Evolutionary conservation across 2,888 invertebrate genomes (phyloP).

Genomic region (Psylliodes chrysocephalus): DNA sequence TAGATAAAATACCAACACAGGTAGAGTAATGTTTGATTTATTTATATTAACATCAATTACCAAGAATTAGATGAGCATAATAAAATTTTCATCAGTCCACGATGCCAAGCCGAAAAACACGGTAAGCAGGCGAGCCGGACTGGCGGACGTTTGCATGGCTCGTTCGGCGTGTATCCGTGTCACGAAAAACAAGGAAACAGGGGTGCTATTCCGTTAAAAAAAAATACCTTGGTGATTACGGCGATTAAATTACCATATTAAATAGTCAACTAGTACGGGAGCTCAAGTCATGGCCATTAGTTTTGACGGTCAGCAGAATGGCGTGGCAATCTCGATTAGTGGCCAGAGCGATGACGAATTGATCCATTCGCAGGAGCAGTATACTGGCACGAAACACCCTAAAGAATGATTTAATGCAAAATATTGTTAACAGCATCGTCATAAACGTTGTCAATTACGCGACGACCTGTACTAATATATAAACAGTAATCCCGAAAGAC

Average conservation of each 20-base stretch:
- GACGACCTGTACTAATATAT: too few relatives aligned
- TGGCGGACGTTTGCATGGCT: conserved; percentile 21
- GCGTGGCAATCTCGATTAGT: conserved; percentile 12
- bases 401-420: too few relatives aligned
- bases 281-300: conserved; percentile 27
- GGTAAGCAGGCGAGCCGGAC: not conserved
- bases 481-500: too few relatives aligned
- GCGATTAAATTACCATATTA: conserved; percentile 35
- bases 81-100: conserved; percentile 5
- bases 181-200: conserved; percentile 31
- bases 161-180: conserved; percentile 19
- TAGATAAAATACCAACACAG: not conserved
- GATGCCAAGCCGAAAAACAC: not conserved
- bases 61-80: not conserved
- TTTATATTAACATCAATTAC: conserved; percentile 5
- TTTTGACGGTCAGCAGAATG: conserved; percentile 19
- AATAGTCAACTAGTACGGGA: conserved; percentile 14
- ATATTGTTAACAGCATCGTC: too few relatives aligned
- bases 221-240: conserved; percentile 25
- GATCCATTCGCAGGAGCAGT: not conserved
- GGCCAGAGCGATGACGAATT: conserved; percentile 2
- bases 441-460: too few relatives aligned
- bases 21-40: not conserved
- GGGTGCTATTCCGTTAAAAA: conserved; percentile 28
- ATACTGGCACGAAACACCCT: not conserved